Percentiles rank a stretch among this genome's conserved stretches.
These are phyloP conservation scores for Acanthisitta chloris DNA, from an alignment of 2,113 vertebrate genomes.

Conservation along the genomic window DNA sequence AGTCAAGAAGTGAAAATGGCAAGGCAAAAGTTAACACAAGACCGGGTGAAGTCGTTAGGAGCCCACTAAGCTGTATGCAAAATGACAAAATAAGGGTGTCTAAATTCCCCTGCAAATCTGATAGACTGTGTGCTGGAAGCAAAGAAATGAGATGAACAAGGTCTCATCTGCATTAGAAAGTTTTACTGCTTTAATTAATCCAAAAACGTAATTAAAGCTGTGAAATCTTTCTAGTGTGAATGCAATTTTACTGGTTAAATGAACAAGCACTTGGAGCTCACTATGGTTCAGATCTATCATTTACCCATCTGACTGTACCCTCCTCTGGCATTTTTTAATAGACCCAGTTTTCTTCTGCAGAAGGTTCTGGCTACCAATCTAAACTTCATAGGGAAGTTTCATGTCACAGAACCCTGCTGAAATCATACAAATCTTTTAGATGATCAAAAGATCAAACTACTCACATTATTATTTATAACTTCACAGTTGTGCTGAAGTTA, in stretches of 20 bases:
- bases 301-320: neutral
- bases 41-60: neutral
- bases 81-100: neutral
- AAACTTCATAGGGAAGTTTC: neutral
- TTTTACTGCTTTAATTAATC: constrained; percentile 55
- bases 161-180: neutral
- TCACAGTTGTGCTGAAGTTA: neutral
- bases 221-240: constrained; percentile 21
- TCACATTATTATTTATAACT: neutral
- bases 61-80: neutral
- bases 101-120: neutral
- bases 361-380: neutral
- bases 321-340: neutral
- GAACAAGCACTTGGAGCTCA: constrained; percentile 3
- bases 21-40: neutral
- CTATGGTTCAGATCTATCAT: neutral
- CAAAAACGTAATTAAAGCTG: constrained; percentile 29
- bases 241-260: constrained; percentile 3
- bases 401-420: neutral
- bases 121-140: neutral
- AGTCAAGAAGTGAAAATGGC: neutral
- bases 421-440: neutral
- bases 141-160: neutral
- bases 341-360: neutral
- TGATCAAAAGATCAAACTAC: neutral